phyloP scores from a whole-genome alignment of 2,113 vertebrate species.

The Passer montanus region DNA sequence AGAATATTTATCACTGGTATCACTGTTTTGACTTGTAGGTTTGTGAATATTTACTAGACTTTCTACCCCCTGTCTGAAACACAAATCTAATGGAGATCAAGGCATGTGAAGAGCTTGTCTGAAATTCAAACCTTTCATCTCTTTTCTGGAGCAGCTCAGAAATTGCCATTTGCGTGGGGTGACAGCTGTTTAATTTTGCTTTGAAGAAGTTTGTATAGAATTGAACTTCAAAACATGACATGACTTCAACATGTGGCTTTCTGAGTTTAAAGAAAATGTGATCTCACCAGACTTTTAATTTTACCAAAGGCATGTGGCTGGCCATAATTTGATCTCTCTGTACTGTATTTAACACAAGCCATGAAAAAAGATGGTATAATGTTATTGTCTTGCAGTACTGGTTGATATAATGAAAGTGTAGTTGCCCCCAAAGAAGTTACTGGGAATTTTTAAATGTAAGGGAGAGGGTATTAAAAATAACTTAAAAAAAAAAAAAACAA shows the following conservation, averaged over 20 bases:
- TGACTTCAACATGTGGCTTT: slow-evolving; percentile 59
- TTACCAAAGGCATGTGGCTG: slow-evolving; percentile 67
- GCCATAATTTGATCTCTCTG: slow-evolving; percentile 35
- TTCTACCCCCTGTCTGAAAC: not conserved
- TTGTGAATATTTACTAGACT: slow-evolving; percentile 52
- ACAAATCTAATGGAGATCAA: not conserved
- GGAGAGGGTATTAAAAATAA: slow-evolving; percentile 67
- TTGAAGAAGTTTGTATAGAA: slow-evolving; percentile 36
- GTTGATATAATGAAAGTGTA: slow-evolving; percentile 23
- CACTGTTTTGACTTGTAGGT: slow-evolving; percentile 46
- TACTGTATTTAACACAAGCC: slow-evolving; percentile 55
- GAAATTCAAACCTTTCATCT: slow-evolving; percentile 25
- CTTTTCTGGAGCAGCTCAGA: slow-evolving; percentile 18
- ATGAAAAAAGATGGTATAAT: slow-evolving; percentile 38
- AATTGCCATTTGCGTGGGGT: not conserved
- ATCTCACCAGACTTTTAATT: slow-evolving; percentile 50
- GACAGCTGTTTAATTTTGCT: slow-evolving; percentile 36
- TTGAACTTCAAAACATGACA: slow-evolving; percentile 31
- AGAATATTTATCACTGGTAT: slow-evolving; percentile 49
- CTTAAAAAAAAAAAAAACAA: not conserved
- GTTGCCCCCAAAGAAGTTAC: slow-evolving; percentile 28
- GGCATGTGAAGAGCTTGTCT: not conserved
- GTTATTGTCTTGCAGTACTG: slow-evolving; percentile 31
- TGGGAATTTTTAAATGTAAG: slow-evolving; percentile 56
- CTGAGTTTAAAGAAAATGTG: slow-evolving; percentile 56